These are phyloP conservation scores for Urocitellus parryii DNA, from an alignment of 2,113 vertebrate species.

Conservation along the genomic window DNA sequence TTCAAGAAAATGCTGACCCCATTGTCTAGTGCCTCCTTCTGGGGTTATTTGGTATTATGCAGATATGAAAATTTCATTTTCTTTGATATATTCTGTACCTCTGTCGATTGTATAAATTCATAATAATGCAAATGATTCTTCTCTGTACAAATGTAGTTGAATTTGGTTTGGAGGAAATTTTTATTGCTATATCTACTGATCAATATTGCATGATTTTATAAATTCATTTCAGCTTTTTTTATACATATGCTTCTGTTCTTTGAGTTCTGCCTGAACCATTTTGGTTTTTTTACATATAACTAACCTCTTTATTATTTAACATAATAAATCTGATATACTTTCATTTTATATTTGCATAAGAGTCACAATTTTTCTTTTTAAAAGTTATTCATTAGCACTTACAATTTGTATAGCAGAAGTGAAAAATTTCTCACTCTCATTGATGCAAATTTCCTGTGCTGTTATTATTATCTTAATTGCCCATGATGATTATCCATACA, in stretches of 20 bases:
- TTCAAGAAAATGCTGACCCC: background rate
- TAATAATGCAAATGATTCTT: background rate
- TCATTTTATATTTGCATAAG: background rate
- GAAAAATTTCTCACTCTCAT: background rate
- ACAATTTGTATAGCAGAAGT: background rate
- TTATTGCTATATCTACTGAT: background rate
- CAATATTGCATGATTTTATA: background rate
- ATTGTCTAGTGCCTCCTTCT: background rate
- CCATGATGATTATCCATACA: background rate
- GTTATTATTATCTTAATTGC: conserved; percentile 1
- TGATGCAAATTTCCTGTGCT: background rate
- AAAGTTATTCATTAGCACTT: background rate
- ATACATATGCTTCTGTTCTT: background rate
- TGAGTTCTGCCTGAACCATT: background rate
- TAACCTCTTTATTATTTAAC: background rate
- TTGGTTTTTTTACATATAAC: background rate
- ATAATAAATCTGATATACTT: background rate
- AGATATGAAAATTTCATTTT: background rate
- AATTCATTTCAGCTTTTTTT: background rate
- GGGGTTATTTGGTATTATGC: background rate
- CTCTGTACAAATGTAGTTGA: background rate
- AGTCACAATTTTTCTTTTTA: background rate
- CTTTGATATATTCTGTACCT: background rate
- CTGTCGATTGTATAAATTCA: background rate
- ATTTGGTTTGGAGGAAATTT: background rate